A percentile compares a stretch with the other conserved stretches of the same genome.
Evolutionary conservation across 2,888 invertebrate species (phyloP).

Genomic region (Stenchaetothrips biformis): DNA sequence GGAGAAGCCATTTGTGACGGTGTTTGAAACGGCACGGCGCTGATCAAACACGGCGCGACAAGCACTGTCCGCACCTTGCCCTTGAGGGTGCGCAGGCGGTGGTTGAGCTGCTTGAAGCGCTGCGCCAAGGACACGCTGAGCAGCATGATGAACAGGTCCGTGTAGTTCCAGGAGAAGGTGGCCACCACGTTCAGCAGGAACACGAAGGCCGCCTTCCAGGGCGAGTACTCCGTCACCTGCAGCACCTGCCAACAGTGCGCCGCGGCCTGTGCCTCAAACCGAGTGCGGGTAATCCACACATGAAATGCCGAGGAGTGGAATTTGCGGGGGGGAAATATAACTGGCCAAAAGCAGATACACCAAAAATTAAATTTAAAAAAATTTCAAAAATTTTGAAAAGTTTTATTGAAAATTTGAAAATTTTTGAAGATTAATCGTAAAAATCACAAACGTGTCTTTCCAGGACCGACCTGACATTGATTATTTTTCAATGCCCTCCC

Average conservation of each 20-base stretch:
- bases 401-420: too few species aligned
- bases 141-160: constrained; percentile 41
- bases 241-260: constrained; percentile 38
- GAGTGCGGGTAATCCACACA: not conserved
- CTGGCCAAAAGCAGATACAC: too few species aligned
- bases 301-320: not conserved
- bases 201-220: constrained; percentile 35
- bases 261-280: not conserved
- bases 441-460: too few species aligned
- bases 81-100: constrained; percentile 48
- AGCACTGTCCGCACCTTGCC: constrained; percentile 47
- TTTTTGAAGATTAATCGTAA: too few species aligned
- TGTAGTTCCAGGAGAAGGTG: constrained; percentile 42
- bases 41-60: too few species aligned
- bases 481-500: too few species aligned
- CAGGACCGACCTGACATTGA: too few species aligned
- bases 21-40: too few species aligned
- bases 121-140: constrained; percentile 39
- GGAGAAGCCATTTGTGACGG: too few species aligned
- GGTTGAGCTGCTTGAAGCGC: constrained; percentile 44
- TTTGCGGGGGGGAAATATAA: too few species aligned
- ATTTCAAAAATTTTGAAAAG: too few species aligned
- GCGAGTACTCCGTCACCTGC: constrained; percentile 35
- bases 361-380: too few species aligned
- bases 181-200: constrained; percentile 38